Evolutionary conservation across 2,113 vertebrate species (phyloP).

Genomic region (Alces alces): DNA sequence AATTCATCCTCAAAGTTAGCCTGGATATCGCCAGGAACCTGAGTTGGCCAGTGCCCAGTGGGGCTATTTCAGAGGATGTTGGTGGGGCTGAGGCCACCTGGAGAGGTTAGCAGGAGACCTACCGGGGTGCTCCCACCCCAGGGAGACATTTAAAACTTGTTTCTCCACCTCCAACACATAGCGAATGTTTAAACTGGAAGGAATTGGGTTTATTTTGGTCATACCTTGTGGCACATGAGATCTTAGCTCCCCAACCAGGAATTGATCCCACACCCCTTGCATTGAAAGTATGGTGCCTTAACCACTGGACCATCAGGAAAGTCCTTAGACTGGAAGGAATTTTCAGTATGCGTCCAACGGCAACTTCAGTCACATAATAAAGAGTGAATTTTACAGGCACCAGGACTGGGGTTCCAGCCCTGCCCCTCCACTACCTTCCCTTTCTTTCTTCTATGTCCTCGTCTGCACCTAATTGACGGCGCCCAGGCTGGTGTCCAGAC

Average conservation of each 20-base stretch:
- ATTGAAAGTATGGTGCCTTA: not conserved
- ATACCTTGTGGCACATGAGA: fast-evolving
- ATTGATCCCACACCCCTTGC: not conserved
- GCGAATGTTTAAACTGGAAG: not conserved
- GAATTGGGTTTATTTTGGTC: not conserved
- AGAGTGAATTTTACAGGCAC: fast-evolving
- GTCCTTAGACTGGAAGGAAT: not conserved
- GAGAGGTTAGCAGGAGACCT: not conserved
- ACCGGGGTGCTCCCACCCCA: not conserved
- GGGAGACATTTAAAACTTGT: not conserved
- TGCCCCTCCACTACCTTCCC: not conserved
- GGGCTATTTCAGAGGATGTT: not conserved
- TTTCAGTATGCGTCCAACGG: fast-evolving
- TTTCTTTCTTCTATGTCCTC: fast-evolving
- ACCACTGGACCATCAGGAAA: not conserved
- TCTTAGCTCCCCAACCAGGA: not conserved
- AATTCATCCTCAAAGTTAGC: fast-evolving
- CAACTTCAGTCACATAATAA: fast-evolving
- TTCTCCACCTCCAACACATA: fast-evolving
- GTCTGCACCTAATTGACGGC: fast-evolving
- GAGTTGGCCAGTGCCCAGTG: not conserved
- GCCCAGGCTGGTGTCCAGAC: fast-evolving
- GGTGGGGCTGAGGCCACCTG: fast-evolving
- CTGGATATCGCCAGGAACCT: fast-evolving
- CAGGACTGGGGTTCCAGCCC: fast-evolving